Percentiles rank a stretch among this genome's conserved stretches.
These are phyloP conservation scores for Australoheros scitulus DNA, from an alignment of 2,113 vertebrate genomes.

Conservation along the genomic window DNA sequence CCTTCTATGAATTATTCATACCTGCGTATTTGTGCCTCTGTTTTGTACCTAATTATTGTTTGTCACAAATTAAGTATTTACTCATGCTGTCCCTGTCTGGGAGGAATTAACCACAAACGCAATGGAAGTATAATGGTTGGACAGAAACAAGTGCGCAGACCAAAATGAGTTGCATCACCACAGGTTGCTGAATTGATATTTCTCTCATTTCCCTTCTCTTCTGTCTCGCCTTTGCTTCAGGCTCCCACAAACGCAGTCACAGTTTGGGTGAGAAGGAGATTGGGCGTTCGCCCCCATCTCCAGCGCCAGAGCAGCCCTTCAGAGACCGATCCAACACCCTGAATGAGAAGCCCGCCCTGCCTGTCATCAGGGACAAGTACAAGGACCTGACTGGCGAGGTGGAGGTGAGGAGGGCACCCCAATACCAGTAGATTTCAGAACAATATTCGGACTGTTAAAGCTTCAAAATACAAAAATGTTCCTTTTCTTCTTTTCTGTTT, in stretches of 20 bases:
- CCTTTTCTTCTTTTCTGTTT: background rate
- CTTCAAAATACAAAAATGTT: background rate
- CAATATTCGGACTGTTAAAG: background rate
- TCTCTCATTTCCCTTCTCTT: background rate
- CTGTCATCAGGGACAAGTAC: slow-evolving; percentile 98
- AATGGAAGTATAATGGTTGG: slow-evolving; percentile 35
- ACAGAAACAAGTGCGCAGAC: slow-evolving; percentile 47
- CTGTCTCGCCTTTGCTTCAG: slow-evolving; percentile 65
- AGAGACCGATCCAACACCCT: slow-evolving; percentile 94
- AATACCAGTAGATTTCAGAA: background rate
- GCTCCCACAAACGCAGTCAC: slow-evolving; percentile 95
- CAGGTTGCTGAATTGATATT: background rate
- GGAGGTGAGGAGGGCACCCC: slow-evolving; percentile 82
- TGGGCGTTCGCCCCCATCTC: slow-evolving; percentile 83
- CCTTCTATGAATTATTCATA: slow-evolving; percentile 74
- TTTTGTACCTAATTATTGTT: slow-evolving; percentile 72
- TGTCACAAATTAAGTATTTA: slow-evolving; percentile 71
- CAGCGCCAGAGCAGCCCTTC: slow-evolving; percentile 88
- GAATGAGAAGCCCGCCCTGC: slow-evolving; percentile 91
- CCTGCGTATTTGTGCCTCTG: slow-evolving; percentile 47
- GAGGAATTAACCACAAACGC: slow-evolving; percentile 46
- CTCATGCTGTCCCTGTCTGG: slow-evolving; percentile 41
- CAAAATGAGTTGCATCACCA: slow-evolving; percentile 24
- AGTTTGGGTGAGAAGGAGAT: slow-evolving; percentile 97
- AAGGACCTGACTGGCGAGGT: slow-evolving; percentile 98